These are phyloP conservation scores for Hippoglossus stenolepis DNA, from an alignment of 2,113 vertebrate genomes.

Conservation along the genomic window DNA sequence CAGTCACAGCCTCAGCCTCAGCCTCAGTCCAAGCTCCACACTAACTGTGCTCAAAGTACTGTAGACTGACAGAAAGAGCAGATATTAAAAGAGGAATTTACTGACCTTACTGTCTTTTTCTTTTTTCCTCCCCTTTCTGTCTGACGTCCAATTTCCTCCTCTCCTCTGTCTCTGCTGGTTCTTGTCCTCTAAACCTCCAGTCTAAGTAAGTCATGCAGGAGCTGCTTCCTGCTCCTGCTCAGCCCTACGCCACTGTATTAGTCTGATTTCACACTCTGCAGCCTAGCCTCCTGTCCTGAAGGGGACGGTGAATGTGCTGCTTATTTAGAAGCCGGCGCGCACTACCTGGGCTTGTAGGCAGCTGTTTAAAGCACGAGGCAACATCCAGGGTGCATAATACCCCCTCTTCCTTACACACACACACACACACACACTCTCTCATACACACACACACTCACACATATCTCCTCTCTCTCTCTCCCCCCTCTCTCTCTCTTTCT, in stretches of 20 bases:
- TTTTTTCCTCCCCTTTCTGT: conserved; percentile 59
- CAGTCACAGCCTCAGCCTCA: conserved; percentile 44
- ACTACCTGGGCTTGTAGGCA: conserved; percentile 84
- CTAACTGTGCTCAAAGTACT: conserved; percentile 69
- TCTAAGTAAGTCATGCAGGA: conserved; percentile 79
- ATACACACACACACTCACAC: conserved; percentile 41
- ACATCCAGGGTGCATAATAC: conserved; percentile 87
- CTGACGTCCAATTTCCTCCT: conserved; percentile 80
- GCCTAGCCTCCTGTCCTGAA: conserved; percentile 84
- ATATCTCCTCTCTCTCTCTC: background rate
- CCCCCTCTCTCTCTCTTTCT: conserved; percentile 1
- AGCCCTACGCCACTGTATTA: conserved; percentile 82
- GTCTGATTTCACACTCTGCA: conserved; percentile 87
- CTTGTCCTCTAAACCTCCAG: conserved; percentile 79
- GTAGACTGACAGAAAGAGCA: conserved; percentile 59
- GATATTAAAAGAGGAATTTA: conserved; percentile 71
- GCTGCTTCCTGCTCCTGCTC: conserved; percentile 77
- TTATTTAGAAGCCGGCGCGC: conserved; percentile 84
- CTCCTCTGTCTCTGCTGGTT: conserved; percentile 72
- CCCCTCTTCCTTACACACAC: conserved; percentile 67
- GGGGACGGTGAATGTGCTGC: conserved; percentile 84
- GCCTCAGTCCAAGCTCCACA: conserved; percentile 56
- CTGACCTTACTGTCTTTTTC: conserved; percentile 84
- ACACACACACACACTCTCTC: conserved; percentile 50
- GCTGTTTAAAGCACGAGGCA: conserved; percentile 86